phyloP scores from a whole-genome alignment of 2,888 invertebrate genomes.

The Aleiodes leptofemur region DNA sequence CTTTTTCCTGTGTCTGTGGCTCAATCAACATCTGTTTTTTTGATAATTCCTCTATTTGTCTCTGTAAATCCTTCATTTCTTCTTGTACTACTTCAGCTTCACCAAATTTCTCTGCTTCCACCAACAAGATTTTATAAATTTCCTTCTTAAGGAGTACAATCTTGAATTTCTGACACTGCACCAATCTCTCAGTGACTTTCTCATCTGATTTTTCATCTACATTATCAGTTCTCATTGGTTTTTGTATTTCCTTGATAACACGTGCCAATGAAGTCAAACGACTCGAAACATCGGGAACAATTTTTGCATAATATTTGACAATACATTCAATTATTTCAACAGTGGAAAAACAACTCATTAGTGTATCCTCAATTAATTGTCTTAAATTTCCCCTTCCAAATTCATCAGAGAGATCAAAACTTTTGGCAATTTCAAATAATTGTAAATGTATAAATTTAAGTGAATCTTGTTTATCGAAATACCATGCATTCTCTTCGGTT shows the following conservation, averaged over 20 bases:
- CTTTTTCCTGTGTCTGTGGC: conserved; percentile 51
- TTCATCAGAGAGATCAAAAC: conserved; percentile 82
- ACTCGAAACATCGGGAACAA: conserved; percentile 74
- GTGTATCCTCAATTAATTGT: conserved; percentile 76
- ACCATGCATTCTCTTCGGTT: conserved; percentile 73
- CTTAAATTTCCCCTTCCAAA: conserved; percentile 78
- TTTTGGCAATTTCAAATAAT: conserved; percentile 78
- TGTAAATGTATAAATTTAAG: conserved; percentile 81
- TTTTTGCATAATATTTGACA: conserved; percentile 74
- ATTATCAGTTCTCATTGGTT: conserved; percentile 75
- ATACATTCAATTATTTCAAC: conserved; percentile 68
- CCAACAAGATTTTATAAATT: conserved; percentile 79
- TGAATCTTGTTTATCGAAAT: background rate
- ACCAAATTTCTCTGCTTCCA: conserved; percentile 78
- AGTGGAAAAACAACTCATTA: conserved; percentile 76
- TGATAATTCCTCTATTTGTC: conserved; percentile 65
- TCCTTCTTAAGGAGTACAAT: conserved; percentile 78
- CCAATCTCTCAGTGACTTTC: conserved; percentile 75
- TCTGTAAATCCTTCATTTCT: conserved; percentile 73
- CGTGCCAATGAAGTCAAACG: conserved; percentile 78
- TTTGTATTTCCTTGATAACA: conserved; percentile 79
- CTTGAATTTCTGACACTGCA: conserved; percentile 78
- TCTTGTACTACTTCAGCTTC: conserved; percentile 78
- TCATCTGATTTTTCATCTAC: conserved; percentile 74
- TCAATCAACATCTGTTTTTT: background rate